These are phyloP conservation scores for Drosophila azteca DNA, from an alignment of 1,140 invertebrate genomes.

Conservation along the genomic window DNA sequence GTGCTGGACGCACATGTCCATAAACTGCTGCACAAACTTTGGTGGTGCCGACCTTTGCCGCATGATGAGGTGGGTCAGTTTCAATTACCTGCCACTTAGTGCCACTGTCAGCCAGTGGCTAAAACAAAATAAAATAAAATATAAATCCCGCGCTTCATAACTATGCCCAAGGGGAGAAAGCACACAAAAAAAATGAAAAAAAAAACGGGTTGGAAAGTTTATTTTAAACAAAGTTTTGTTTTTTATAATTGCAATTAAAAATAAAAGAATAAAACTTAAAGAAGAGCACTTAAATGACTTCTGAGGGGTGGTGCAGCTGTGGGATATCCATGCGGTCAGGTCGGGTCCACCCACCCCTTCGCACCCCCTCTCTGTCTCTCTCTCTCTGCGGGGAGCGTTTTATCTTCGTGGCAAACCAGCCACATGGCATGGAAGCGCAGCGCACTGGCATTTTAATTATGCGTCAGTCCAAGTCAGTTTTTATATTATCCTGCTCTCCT, in stretches of 20 bases:
- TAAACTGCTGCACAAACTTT: constrained; percentile 31
- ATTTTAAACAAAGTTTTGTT: constrained; percentile 65
- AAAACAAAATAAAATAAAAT: constrained; percentile 39
- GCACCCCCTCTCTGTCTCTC: constrained; percentile 6
- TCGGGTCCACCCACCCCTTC: no score
- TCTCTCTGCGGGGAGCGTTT: constrained; percentile 51
- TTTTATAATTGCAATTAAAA: constrained; percentile 79
- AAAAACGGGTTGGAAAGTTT: constrained; percentile 26
- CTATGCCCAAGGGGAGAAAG: constrained; percentile 18
- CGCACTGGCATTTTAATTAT: constrained; percentile 77
- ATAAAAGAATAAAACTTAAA: constrained; percentile 52
- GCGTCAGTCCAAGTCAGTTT: constrained; percentile 67
- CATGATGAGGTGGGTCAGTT: constrained; percentile 54
- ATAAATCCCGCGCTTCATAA: neutral
- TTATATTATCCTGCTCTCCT: constrained; percentile 33
- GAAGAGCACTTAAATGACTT: constrained; percentile 72
- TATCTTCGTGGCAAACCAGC: constrained; percentile 69
- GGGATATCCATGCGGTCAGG: no score
- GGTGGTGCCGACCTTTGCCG: constrained; percentile 33
- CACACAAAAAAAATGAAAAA: constrained; percentile 22
- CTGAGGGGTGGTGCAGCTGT: constrained; percentile 17
- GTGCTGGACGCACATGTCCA: constrained; percentile 8
- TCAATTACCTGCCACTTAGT: constrained; percentile 59
- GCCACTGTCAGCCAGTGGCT: constrained; percentile 17
- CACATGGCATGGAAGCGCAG: constrained; percentile 67